Percentiles rank a stretch among this genome's conserved stretches.
phyloP scores from a whole-genome alignment of 1,140 invertebrate genomes.

The Pinna nobilis region DNA sequence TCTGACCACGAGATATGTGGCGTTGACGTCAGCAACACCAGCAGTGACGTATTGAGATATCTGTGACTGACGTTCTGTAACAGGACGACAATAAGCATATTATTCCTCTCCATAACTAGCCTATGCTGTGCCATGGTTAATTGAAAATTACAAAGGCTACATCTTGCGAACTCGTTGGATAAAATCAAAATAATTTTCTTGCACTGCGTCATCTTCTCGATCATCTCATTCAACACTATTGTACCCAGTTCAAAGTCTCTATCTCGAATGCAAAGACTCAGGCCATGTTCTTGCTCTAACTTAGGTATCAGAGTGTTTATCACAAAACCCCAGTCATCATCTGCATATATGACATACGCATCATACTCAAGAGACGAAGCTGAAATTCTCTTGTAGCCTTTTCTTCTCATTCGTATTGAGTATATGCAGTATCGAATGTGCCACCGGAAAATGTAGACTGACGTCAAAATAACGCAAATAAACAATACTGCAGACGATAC shows the following conservation, averaged over 20 bases:
- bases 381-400: slow-evolving; percentile 12
- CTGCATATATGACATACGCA: slow-evolving; percentile 15
- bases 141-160: slow-evolving; percentile 21
- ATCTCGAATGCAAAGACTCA: slow-evolving; percentile 10
- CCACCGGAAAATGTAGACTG: not conserved
- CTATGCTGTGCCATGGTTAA: slow-evolving; percentile 5
- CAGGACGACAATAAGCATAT: too few species aligned
- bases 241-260: slow-evolving; percentile 15
- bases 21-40: too few species aligned
- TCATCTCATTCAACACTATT: slow-evolving; percentile 7
- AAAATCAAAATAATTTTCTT: slow-evolving; percentile 23
- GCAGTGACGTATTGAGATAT: too few species aligned
- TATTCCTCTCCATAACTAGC: too few species aligned
- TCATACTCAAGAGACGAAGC: slow-evolving; percentile 5
- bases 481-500: not conserved
- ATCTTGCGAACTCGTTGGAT: slow-evolving; percentile 15
- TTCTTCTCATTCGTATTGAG: not conserved
- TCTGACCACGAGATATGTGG: too few species aligned
- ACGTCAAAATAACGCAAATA: not conserved
- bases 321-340: slow-evolving; percentile 9
- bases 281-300: not conserved
- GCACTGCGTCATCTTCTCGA: slow-evolving; percentile 1
- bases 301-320: not conserved
- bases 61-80: too few species aligned
- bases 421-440: slow-evolving; percentile 17